Conservation (phyloP, 2,888 invertebrate species). For the Diaphora mendica region DNA sequence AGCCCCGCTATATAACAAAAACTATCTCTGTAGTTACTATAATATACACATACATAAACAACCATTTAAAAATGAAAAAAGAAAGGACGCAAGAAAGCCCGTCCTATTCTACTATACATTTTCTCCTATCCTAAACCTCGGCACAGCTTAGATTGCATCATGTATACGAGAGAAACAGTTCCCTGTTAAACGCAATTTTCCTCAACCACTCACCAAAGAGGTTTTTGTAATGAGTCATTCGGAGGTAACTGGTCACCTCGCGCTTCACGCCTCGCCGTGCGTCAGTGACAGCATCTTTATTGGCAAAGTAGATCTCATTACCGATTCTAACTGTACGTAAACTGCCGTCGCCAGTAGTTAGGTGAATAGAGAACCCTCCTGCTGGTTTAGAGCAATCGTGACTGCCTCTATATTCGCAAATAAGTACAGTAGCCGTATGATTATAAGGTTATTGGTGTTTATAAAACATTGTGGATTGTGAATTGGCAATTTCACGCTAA, state of each 20-base stretch:
- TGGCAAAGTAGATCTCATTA: slow-evolving; percentile 7
- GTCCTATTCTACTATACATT: background rate
- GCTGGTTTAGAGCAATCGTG: background rate
- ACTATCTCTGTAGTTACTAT: no score
- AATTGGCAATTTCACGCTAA: background rate
- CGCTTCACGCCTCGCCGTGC: slow-evolving; percentile 10
- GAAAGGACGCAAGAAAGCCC: no score
- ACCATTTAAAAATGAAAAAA: no score
- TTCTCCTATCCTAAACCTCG: background rate
- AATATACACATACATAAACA: no score
- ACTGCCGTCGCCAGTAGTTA: background rate
- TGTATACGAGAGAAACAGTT: background rate
- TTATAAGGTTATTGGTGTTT: background rate
- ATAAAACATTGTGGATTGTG: background rate
- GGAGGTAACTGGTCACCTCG: slow-evolving; percentile 11
- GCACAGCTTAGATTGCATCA: no score
- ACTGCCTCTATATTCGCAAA: background rate
- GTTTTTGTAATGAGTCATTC: slow-evolving; percentile 16
- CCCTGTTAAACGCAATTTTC: slow-evolving; percentile 7
- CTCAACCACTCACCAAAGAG: slow-evolving; percentile 12
- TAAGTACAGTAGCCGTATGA: background rate
- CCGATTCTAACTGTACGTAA: slow-evolving; percentile 10
- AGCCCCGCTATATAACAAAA: no score
- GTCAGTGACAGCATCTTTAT: slow-evolving; percentile 7
- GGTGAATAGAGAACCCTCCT: background rate